phyloP scores from a whole-genome alignment of 2,888 invertebrate genomes.

The Chrysolina americana region DNA sequence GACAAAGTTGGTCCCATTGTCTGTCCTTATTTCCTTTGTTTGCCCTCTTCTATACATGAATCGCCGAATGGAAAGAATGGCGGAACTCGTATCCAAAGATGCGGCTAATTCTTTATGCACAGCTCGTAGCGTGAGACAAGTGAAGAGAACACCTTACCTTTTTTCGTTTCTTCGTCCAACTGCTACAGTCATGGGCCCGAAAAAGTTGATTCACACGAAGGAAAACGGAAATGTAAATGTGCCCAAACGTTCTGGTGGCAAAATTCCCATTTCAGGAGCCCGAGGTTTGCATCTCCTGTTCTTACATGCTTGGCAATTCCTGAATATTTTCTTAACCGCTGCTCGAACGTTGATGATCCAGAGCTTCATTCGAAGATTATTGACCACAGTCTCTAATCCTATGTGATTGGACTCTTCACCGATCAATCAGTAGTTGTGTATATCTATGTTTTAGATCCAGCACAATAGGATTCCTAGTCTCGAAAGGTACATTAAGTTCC shows the following conservation, averaged over 20 bases:
- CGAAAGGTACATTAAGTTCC: background rate
- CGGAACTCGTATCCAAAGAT: conserved; percentile 10
- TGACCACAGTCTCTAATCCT: background rate
- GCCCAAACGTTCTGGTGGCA: background rate
- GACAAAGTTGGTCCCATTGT: conserved; percentile 23
- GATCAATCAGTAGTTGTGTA: background rate
- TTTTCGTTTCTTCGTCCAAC: conserved; percentile 5
- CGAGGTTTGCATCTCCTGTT: background rate
- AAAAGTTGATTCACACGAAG: background rate
- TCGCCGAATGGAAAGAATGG: conserved; percentile 23
- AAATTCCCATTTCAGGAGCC: background rate
- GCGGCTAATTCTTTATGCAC: background rate
- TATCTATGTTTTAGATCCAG: background rate
- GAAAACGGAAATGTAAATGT: background rate
- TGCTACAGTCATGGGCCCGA: background rate
- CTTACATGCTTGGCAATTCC: background rate
- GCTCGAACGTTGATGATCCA: background rate
- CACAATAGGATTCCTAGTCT: background rate
- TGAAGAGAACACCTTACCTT: background rate
- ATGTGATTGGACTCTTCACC: background rate
- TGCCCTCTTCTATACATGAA: conserved; percentile 24
- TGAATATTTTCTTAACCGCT: background rate
- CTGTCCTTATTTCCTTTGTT: conserved; percentile 4
- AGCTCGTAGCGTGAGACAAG: background rate
- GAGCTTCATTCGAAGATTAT: background rate